Percentiles rank a stretch among this genome's conserved stretches.
phyloP scores from a whole-genome alignment of 2,797 vertebrate species.

The Etheostoma perlongum region DNA sequence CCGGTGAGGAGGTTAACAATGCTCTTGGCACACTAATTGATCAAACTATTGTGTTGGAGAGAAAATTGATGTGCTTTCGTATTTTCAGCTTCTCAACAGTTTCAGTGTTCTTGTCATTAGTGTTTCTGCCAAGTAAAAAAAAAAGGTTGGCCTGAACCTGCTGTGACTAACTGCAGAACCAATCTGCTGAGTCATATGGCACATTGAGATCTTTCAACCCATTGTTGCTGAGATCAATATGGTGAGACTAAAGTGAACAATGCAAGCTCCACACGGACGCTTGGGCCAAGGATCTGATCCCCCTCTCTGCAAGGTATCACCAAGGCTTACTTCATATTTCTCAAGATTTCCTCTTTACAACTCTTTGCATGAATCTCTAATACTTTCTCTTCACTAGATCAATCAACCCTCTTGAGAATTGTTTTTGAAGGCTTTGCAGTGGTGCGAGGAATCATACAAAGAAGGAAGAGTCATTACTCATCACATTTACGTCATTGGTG shows the following conservation, averaged over 20 bases:
- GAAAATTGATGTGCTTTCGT: slow-evolving; percentile 40
- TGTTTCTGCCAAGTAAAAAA: slow-evolving; percentile 33
- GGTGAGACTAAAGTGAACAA: slow-evolving; percentile 63
- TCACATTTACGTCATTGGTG: no score
- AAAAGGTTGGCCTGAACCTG: slow-evolving; percentile 34
- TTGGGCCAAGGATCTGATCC: slow-evolving; percentile 30
- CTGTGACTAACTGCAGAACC: slow-evolving; percentile 56
- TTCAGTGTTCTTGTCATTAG: slow-evolving; percentile 51
- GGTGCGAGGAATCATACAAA: no score
- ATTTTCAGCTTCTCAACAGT: slow-evolving; percentile 49
- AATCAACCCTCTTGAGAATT: background rate
- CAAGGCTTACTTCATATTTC: slow-evolving; percentile 2
- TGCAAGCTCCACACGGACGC: slow-evolving; percentile 44
- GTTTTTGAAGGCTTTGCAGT: background rate
- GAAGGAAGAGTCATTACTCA: no score
- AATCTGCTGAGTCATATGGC: slow-evolving; percentile 74
- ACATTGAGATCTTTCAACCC: slow-evolving; percentile 53
- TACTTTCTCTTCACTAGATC: background rate
- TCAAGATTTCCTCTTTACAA: background rate
- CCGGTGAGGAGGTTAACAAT: slow-evolving; percentile 25
- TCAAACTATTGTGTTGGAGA: slow-evolving; percentile 40
- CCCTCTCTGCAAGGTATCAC: background rate
- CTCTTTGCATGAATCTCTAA: background rate
- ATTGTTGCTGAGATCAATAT: slow-evolving; percentile 73
- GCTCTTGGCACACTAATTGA: slow-evolving; percentile 43